Conservation (phyloP, 2,888 invertebrate species). For the Spodoptera exigua region DNA sequence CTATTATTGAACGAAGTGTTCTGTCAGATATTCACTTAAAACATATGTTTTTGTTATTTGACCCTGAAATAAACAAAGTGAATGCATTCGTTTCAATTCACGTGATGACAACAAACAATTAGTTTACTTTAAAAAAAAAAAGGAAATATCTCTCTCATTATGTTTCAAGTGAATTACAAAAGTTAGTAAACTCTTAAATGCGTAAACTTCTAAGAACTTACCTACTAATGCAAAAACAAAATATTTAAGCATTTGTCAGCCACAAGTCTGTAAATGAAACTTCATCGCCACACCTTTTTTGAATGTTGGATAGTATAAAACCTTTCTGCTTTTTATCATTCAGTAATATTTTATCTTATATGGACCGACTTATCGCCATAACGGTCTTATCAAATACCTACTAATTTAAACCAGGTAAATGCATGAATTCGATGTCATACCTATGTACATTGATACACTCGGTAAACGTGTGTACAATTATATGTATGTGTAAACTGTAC, state of each 20-base stretch:
- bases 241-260: no score
- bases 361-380: constrained; percentile 11
- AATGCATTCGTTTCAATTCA: constrained; percentile 51
- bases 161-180: not conserved
- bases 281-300: constrained; percentile 4
- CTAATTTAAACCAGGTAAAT: constrained; percentile 6
- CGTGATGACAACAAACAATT: constrained; percentile 71
- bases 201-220: no score
- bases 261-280: no score
- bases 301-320: not conserved
- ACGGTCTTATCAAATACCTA: constrained; percentile 22
- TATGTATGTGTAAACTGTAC: no score
- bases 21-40: constrained; percentile 22
- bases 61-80: constrained; percentile 67
- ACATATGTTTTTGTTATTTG: constrained; percentile 67
- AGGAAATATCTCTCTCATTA: not conserved
- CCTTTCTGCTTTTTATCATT: no score
- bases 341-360: constrained; percentile 19
- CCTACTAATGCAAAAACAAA: no score
- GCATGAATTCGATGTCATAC: constrained; percentile 17
- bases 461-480: no score
- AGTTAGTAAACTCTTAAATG: no score
- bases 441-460: no score
- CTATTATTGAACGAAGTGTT: not conserved
- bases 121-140: not conserved